Evolutionary conservation across 2,888 invertebrate genomes (phyloP).

Genomic region (Agriotes lineatus): DNA sequence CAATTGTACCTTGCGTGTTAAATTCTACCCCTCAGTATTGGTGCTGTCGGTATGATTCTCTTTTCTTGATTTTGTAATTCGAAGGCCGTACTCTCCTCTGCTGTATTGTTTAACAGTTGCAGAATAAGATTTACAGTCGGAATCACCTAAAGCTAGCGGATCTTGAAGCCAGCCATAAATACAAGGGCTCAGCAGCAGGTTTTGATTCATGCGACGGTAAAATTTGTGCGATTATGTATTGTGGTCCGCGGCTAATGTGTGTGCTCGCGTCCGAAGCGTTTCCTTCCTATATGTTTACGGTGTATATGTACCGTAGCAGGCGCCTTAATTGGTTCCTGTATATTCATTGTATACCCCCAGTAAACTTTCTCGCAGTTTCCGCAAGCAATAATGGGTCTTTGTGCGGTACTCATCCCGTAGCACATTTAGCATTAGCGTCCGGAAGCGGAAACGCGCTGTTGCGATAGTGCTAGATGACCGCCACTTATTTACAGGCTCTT

Average conservation of each 20-base stretch:
- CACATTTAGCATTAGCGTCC: slow-evolving; percentile 41
- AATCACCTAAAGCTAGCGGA: too few relatives aligned
- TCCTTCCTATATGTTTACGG: slow-evolving; percentile 50
- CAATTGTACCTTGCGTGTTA: too few relatives aligned
- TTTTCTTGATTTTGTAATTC: too few relatives aligned
- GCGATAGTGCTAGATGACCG: slow-evolving; percentile 41
- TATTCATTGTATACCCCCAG: slow-evolving; percentile 49
- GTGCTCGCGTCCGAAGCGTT: slow-evolving; percentile 48
- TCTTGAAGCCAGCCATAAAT: too few relatives aligned
- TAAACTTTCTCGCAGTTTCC: slow-evolving; percentile 50
- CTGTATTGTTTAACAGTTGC: too few relatives aligned
- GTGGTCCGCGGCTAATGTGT: slow-evolving; percentile 27
- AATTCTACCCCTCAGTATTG: too few relatives aligned
- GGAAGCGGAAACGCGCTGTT: slow-evolving; percentile 42
- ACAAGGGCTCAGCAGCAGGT: too few relatives aligned
- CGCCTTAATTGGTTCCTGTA: slow-evolving; percentile 58
- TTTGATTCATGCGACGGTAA: not conserved
- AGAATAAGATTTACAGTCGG: too few relatives aligned
- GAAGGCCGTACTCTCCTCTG: too few relatives aligned
- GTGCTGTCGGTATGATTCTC: too few relatives aligned
- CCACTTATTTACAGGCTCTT: slow-evolving; percentile 47
- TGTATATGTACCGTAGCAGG: slow-evolving; percentile 46
- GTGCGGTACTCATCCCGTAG: slow-evolving; percentile 39
- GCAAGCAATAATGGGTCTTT: slow-evolving; percentile 41
- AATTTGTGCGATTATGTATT: slow-evolving; percentile 19